Conservation (phyloP, 2,888 invertebrate genomes). For the Thysanoteuthis rhombus region DNA sequence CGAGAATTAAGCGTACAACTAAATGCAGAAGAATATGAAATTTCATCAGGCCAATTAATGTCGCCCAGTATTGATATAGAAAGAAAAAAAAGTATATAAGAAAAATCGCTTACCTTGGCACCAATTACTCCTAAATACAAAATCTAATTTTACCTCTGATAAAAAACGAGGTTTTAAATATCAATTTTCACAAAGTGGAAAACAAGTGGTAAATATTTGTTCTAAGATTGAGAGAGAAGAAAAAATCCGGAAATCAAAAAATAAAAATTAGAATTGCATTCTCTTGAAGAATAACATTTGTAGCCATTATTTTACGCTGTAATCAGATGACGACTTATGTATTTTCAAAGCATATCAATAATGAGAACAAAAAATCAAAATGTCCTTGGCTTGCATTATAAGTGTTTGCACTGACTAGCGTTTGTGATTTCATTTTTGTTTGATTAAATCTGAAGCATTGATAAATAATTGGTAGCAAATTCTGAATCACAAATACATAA, state of each 20-base stretch:
- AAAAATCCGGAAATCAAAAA: not conserved
- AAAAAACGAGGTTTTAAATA: conserved; percentile 12
- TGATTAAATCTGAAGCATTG: not conserved
- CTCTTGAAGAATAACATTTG: not conserved
- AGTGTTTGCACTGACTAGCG: not conserved
- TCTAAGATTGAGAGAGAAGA: not conserved
- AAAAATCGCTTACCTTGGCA: not conserved
- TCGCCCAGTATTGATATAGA: not conserved
- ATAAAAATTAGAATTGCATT: not conserved
- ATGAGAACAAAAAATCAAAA: not conserved
- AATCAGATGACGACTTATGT: not conserved
- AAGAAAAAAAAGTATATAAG: not conserved
- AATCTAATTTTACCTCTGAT: not conserved
- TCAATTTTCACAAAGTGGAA: not conserved
- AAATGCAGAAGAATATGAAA: too few species aligned
- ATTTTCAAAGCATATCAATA: not conserved
- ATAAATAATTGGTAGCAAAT: not conserved
- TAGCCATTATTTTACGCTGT: not conserved
- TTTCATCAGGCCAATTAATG: too few species aligned
- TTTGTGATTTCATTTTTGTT: not conserved
- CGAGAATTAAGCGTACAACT: too few species aligned
- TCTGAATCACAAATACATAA: not conserved
- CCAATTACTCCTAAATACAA: not conserved
- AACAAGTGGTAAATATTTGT: not conserved
- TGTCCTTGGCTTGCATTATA: not conserved